Base-by-base conservation (phyloP, 2,888 invertebrate genomes). In the Idaea biselata region DNA sequence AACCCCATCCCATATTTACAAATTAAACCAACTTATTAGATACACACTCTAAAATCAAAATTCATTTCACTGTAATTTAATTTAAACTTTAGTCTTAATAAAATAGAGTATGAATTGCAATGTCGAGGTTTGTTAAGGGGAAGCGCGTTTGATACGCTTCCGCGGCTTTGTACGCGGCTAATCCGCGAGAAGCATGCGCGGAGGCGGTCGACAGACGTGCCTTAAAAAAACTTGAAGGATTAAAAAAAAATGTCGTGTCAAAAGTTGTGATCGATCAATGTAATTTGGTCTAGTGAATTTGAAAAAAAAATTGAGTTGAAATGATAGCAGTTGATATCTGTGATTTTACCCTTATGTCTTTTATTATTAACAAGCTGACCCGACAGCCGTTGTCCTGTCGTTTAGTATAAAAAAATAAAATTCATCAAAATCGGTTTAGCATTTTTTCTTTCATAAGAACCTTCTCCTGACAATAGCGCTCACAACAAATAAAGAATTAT, bases 131-230 rank as follows among this genome's bases (percentile, higher is more conserved):
- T 71, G 73, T 84, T 86, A 84, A 86, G 86, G 84, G 86, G 80
- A 78, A 78, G 83, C 80, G 75, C 75, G 72, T 79, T 80, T 79
- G 82, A 77, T 80, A 73, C 72, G 82, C 78, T 81, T 83, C 82
- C 83, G 80, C 69, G 78, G 80, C 79, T 84, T 85, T 84, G 84
- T 83, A 77, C 74, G 62, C 67, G 73, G 79, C 76, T 91, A 90
- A 91, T 89, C 91, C 86, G 81, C 80, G 67, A 72, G 77, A 70
- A 71, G 77, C 78, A 84, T 89, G 91, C 89, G 83, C 74, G 83
- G 71, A 76, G 86, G 87, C 84, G 86, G 71, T 73, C 74, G 66
- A 70, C 70, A 74, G 77, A 79, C 80, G 78, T 78, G 76, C 77
- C 80, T 81, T 82, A 81, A 82, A 83, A 79, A 81, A 80, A 80